Percentiles rank a stretch among this genome's conserved stretches.
Evolutionary conservation across 2,888 invertebrate species (phyloP).

Genomic region (Drosophila paracracens): DNA sequence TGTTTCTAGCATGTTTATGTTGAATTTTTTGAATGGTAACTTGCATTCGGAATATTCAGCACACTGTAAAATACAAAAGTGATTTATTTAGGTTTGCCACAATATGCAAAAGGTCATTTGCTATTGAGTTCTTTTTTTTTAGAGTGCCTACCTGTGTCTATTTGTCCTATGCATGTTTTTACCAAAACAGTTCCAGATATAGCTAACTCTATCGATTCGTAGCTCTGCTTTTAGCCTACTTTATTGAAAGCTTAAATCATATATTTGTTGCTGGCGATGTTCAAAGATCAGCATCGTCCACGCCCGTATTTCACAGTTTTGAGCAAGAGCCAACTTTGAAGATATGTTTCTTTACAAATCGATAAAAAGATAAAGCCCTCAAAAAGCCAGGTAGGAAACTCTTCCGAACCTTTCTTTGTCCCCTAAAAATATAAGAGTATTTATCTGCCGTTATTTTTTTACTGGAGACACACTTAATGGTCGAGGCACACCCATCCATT

Average conservation of each 20-base stretch:
- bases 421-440: too few species aligned
- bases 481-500: too few species aligned
- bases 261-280: neutral
- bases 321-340: neutral
- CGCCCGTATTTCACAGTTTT: too few species aligned
- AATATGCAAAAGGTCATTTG: neutral
- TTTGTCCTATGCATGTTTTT: neutral
- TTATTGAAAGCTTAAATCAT: neutral
- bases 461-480: too few species aligned
- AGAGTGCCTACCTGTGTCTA: neutral
- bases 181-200: neutral
- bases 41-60: slow-evolving; percentile 16
- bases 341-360: neutral
- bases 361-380: too few species aligned
- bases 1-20: slow-evolving; percentile 20
- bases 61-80: slow-evolving; percentile 34
- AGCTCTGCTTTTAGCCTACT: neutral
- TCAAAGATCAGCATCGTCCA: neutral
- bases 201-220: neutral
- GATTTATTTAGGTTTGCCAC: slow-evolving; percentile 1
- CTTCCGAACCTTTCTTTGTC: too few species aligned
- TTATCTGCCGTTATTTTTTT: too few species aligned
- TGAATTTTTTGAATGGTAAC: slow-evolving; percentile 3
- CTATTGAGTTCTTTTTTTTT: neutral
- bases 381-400: too few species aligned